Evolutionary conservation across 2,113 vertebrate species (phyloP).

Genomic region (Mesoclemmys tuberculata): DNA sequence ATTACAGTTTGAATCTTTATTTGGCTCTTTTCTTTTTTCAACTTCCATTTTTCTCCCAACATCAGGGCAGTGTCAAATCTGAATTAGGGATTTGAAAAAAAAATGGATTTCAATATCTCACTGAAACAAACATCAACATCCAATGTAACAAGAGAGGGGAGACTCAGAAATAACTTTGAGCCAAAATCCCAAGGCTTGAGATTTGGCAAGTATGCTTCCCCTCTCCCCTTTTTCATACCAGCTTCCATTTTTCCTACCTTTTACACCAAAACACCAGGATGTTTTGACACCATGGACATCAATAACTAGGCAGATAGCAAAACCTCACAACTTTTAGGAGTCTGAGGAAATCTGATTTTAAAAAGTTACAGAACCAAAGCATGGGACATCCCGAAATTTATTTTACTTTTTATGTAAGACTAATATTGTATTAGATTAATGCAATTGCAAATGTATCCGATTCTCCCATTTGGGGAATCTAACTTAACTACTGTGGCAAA

Average conservation of each 20-base stretch:
- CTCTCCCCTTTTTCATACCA: neutral
- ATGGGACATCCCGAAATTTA: neutral
- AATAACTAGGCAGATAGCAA: too few relatives aligned
- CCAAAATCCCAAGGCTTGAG: fast-evolving
- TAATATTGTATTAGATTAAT: too few relatives aligned
- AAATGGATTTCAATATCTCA: neutral
- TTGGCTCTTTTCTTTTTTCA: neutral
- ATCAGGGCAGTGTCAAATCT: neutral
- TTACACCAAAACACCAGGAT: fast-evolving
- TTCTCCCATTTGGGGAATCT: too few relatives aligned
- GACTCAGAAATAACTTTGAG: neutral
- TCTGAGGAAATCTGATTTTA: fast-evolving
- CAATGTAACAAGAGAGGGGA: neutral
- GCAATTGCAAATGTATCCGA: too few relatives aligned
- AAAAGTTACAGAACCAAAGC: neutral
- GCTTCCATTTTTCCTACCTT: fast-evolving
- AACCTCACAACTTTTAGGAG: neutral
- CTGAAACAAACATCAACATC: neutral
- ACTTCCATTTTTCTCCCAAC: neutral
- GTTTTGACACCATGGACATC: too few relatives aligned
- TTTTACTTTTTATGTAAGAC: too few relatives aligned
- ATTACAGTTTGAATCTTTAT: too few relatives aligned
- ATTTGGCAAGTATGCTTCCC: neutral
- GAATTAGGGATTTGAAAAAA: neutral
- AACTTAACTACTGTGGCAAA: too few relatives aligned